Percentiles rank a stretch among this genome's conserved stretches.
phyloP scores from a whole-genome alignment of 1,140 invertebrate genomes.

The Heliconius eleuchia region DNA sequence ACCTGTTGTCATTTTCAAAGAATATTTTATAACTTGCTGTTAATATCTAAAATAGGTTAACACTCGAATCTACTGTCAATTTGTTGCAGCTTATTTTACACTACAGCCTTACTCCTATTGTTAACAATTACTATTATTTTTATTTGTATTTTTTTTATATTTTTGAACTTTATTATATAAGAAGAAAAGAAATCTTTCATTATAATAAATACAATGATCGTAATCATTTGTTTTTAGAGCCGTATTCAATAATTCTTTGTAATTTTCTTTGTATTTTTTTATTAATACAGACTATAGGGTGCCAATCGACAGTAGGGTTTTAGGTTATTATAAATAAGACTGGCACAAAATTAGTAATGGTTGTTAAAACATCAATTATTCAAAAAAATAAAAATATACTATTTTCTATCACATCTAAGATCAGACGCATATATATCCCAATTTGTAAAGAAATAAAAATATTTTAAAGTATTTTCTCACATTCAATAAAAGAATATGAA shows the following conservation, averaged over 20 bases:
- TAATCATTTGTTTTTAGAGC: not conserved
- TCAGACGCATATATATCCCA: not conserved
- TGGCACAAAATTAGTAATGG: slow-evolving; percentile 6
- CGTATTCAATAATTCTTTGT: not conserved
- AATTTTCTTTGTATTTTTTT: not conserved
- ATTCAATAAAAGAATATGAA: not conserved
- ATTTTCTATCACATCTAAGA: not conserved
- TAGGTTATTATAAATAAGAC: slow-evolving; percentile 14
- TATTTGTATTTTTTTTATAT: not conserved
- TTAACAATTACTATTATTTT: not conserved
- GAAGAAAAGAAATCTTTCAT: not conserved
- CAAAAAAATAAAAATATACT: not conserved
- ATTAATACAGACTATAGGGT: not conserved
- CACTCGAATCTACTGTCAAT: not conserved
- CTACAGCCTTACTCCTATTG: not conserved
- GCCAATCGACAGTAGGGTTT: not conserved
- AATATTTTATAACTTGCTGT: slow-evolving; percentile 21
- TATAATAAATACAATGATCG: not conserved
- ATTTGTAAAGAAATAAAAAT: not conserved
- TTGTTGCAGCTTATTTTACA: slow-evolving; percentile 7
- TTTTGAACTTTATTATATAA: not conserved
- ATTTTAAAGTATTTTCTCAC: not conserved
- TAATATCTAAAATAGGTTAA: slow-evolving; percentile 12
- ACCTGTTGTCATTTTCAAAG: slow-evolving; percentile 16
- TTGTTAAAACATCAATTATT: not conserved